Percentiles rank a stretch among this genome's conserved stretches.
Evolutionary conservation across 92 coral and sea anemone species (phyloP).

Genomic region (Zoanthus gigantus): DNA sequence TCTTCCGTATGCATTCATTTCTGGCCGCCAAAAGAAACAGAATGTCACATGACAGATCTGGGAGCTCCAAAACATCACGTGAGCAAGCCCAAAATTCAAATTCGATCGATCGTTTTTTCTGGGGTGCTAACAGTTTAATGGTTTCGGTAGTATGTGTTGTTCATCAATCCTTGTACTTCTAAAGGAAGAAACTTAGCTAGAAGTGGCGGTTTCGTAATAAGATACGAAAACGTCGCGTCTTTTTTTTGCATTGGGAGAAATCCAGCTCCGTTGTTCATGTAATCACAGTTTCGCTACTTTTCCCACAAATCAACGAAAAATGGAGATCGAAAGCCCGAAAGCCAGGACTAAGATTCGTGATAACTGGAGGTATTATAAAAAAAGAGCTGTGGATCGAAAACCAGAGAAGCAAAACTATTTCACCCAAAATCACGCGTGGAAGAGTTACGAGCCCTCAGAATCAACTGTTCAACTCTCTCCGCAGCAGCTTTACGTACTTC

Average conservation of each 20-base stretch:
- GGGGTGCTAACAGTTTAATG: background rate
- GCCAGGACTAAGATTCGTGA: background rate
- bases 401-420: background rate
- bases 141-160: background rate
- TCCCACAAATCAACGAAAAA: background rate
- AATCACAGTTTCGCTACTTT: slow-evolving; percentile 1
- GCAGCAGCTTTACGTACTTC: slow-evolving; percentile 61
- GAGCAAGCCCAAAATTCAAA: background rate
- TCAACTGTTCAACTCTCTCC: slow-evolving; percentile 51
- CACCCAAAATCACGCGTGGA: slow-evolving; percentile 41
- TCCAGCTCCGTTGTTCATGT: background rate
- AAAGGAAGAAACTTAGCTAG: too few species aligned
- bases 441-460: slow-evolving; percentile 37
- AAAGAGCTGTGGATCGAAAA: slow-evolving; percentile 6
- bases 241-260: slow-evolving; percentile 29
- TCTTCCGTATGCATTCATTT: background rate
- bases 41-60: background rate
- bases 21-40: background rate
- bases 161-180: too few species aligned
- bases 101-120: background rate
- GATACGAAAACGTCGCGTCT: background rate
- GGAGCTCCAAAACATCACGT: background rate
- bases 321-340: slow-evolving; percentile 4
- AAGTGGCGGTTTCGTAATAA: too few species aligned
- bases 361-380: slow-evolving; percentile 27